These are phyloP conservation scores for cattle (Bos taurus) DNA, from an alignment of 2,113 vertebrate species.

Conservation along the genomic window ARS-UCD2.0 NC_037347.1:67897501-67898000, in stretches of 20 bases:
- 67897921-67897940: not conserved
- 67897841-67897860: not conserved
- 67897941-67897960: not conserved
- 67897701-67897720: not conserved
- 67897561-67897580: fast-evolving
- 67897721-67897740: too few relatives aligned
- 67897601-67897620: too few relatives aligned
- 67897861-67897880: fast-evolving
- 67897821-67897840: fast-evolving
- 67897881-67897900: not conserved
- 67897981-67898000: not conserved
- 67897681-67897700: fast-evolving
- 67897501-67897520: fast-evolving
- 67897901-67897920: not conserved
- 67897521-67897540: not conserved
- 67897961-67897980: not conserved
- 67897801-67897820: too few relatives aligned
- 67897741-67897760: not conserved
- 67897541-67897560: fast-evolving
- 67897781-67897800: not conserved
- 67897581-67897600: not conserved
- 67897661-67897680: not conserved
- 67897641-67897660: not conserved
- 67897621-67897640: not conserved
- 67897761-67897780: too few relatives aligned